Conservation (phyloP, 2,888 invertebrate genomes). For the Mesorhabditis spiculigera region DNA sequence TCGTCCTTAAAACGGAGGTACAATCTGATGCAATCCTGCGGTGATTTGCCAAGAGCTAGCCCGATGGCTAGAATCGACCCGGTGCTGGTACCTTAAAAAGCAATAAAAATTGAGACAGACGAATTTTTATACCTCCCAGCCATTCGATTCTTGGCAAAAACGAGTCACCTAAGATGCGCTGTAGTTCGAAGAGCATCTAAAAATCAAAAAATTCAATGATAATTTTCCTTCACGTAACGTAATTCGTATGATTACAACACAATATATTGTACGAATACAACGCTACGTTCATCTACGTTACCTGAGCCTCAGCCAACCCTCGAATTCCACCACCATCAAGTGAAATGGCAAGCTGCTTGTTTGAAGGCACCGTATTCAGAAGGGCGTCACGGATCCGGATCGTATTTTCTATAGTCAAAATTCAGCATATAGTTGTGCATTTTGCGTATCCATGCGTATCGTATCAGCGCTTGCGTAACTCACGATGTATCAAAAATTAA, state of each 20-base stretch:
- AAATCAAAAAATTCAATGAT: conserved; percentile 3
- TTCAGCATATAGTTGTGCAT: background rate
- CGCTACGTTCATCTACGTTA: conserved; percentile 6
- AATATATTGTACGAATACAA: background rate
- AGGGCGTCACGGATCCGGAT: conserved; percentile 2
- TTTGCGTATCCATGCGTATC: no score
- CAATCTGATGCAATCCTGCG: conserved; percentile 78
- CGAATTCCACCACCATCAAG: conserved; percentile 52
- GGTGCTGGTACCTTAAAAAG: conserved; percentile 66
- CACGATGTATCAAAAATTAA: background rate
- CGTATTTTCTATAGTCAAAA: background rate
- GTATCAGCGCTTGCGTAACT: background rate
- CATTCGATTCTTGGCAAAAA: conserved; percentile 86
- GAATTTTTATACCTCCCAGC: conserved; percentile 71
- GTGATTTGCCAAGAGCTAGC: conserved; percentile 67
- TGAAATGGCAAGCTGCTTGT: conserved; percentile 12
- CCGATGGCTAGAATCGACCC: conserved; percentile 88
- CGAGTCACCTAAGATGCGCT: conserved; percentile 57
- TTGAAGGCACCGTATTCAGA: background rate
- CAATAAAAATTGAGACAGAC: background rate
- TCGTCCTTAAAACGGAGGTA: conserved; percentile 83
- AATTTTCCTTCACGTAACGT: background rate
- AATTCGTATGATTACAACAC: background rate
- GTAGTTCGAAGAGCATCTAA: conserved; percentile 42
- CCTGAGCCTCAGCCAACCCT: conserved; percentile 44